phyloP scores from a whole-genome alignment of 2,888 invertebrate genomes.

The Monoplex corrugatus region DNA sequence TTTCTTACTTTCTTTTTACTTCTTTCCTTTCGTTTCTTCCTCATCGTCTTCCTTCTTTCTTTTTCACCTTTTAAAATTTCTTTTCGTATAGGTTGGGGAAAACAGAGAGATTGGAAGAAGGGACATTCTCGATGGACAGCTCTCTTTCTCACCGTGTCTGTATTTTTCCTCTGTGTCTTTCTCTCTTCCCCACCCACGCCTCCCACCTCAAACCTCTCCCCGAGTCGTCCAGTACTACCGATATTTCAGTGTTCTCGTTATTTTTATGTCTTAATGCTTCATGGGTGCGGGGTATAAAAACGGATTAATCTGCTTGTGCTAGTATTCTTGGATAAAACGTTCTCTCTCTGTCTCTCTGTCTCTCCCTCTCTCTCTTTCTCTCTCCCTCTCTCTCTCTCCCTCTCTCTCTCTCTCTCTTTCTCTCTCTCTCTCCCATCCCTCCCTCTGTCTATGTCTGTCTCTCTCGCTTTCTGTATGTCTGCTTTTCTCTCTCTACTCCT shows the following conservation, averaged over 20 bases:
- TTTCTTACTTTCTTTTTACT: neutral
- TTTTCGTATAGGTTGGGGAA: no score
- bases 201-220: no score
- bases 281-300: no score
- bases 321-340: no score
- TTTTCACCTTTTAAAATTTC: no score
- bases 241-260: no score
- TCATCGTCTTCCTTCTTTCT: neutral
- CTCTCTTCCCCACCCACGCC: neutral
- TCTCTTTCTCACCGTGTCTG: slow-evolving; percentile 6
- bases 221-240: no score
- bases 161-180: neutral
- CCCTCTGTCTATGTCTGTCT: neutral
- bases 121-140: no score
- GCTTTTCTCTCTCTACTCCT: neutral
- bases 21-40: neutral
- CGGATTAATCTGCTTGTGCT: no score
- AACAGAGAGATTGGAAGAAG: no score
- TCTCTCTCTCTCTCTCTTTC: neutral
- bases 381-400: neutral
- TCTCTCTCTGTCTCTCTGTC: slow-evolving; percentile 10
- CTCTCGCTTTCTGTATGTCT: neutral
- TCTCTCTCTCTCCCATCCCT: neutral
- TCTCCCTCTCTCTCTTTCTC: neutral
- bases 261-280: no score